These are phyloP conservation scores for Diabrotica undecimpunctata DNA, from an alignment of 1,140 invertebrate species.

Conservation along the genomic window DNA sequence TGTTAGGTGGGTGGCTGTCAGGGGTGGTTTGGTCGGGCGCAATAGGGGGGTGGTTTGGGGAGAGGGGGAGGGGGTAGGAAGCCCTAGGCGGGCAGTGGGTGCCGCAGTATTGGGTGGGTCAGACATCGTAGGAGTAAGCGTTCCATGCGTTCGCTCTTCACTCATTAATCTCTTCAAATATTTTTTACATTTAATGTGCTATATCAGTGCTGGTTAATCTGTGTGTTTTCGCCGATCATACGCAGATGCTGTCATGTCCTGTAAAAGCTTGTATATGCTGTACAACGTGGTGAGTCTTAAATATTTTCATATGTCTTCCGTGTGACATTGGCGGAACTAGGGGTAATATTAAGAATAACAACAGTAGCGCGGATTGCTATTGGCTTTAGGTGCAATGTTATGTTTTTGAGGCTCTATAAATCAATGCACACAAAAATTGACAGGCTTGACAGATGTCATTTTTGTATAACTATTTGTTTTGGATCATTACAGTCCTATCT, in stretches of 20 bases:
- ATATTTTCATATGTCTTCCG: constrained; percentile 5
- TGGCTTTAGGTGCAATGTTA: constrained; percentile 3
- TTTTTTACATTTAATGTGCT: constrained; percentile 2
- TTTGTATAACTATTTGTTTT: no score
- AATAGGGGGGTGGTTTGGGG: constrained; percentile 36
- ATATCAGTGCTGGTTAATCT: neutral
- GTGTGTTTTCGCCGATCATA: constrained; percentile 1
- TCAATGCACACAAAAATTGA: neutral
- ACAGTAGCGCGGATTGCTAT: neutral
- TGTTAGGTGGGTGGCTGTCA: constrained; percentile 35
- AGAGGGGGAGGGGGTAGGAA: constrained; percentile 38
- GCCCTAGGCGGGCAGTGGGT: constrained; percentile 47
- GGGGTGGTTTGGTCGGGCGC: constrained; percentile 36
- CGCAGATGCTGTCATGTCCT: constrained; percentile 13
- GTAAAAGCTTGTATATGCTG: constrained; percentile 5
- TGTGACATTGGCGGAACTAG: constrained; percentile 13
- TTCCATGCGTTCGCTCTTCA: constrained; percentile 32
- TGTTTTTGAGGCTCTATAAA: neutral
- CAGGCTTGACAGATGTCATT: neutral
- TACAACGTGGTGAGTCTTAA: constrained; percentile 20
- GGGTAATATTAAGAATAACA: neutral
- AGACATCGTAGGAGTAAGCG: constrained; percentile 41
- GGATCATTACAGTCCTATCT: no score
- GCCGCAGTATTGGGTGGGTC: constrained; percentile 49
- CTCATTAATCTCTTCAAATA: constrained; percentile 16